Evolutionary conservation across 2,113 vertebrate species (phyloP).

Genomic region (Chaetodon trifascialis): DNA sequence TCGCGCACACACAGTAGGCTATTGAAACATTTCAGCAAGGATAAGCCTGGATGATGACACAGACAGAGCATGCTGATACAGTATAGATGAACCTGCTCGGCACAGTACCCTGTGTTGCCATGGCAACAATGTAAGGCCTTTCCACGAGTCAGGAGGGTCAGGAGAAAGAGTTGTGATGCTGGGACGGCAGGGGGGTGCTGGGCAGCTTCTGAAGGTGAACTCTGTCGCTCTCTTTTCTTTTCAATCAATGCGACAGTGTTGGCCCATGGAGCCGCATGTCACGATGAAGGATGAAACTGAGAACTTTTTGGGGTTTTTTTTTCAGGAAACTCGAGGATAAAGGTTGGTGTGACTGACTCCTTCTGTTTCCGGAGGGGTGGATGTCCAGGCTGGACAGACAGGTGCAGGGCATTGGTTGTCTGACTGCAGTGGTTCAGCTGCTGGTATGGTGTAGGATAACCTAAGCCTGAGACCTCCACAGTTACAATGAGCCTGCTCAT

Average conservation of each 20-base stretch:
- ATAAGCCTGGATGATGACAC: slow-evolving; percentile 71
- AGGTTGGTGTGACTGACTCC: slow-evolving; percentile 32
- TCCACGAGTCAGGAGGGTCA: slow-evolving; percentile 65
- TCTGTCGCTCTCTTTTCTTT: slow-evolving; percentile 50
- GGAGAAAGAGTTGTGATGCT: slow-evolving; percentile 55
- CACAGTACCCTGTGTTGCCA: slow-evolving; percentile 61
- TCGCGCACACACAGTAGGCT: slow-evolving; percentile 31
- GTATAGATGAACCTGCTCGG: slow-evolving; percentile 69
- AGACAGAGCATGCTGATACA: slow-evolving; percentile 64
- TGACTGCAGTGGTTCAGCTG: slow-evolving; percentile 24
- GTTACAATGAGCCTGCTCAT: slow-evolving; percentile 44
- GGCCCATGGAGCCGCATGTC: slow-evolving; percentile 17
- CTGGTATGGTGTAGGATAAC: slow-evolving; percentile 32
- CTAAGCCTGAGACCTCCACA: not conserved
- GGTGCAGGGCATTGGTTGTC: slow-evolving; percentile 6
- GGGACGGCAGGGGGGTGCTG: not conserved
- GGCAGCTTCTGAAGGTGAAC: slow-evolving; percentile 69
- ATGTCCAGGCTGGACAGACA: not conserved
- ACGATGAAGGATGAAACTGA: slow-evolving; percentile 61
- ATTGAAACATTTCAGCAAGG: slow-evolving; percentile 62
- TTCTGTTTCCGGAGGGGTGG: slow-evolving; percentile 36
- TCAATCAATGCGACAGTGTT: slow-evolving; percentile 61
- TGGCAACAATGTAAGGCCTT: slow-evolving; percentile 67
- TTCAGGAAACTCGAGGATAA: slow-evolving; percentile 49
- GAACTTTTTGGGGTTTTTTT: slow-evolving; percentile 34